A percentile compares a stretch with the other conserved stretches of the same genome.
Conservation (phyloP, 2,113 vertebrate genomes). For the Lampris megalopsis region DNA sequence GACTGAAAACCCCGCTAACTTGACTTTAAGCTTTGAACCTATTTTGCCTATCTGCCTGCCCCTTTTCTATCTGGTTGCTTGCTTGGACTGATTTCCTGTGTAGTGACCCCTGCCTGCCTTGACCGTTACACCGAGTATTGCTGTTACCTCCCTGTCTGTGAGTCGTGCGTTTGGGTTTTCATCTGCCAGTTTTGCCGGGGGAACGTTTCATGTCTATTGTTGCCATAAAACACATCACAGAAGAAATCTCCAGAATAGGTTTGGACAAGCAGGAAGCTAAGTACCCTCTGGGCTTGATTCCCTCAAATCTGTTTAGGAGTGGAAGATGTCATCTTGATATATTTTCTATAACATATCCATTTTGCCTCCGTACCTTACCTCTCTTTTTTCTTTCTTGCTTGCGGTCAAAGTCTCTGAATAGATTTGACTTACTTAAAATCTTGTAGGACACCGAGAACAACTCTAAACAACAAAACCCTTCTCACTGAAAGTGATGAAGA, state of each 20-base stretch:
- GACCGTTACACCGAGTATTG: too few species aligned
- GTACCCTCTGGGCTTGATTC: conserved; percentile 3
- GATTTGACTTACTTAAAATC: background rate
- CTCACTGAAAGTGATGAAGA: too few species aligned
- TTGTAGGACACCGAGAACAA: background rate
- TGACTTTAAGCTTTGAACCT: too few species aligned
- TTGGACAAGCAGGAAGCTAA: conserved; percentile 34
- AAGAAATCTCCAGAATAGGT: conserved; percentile 30
- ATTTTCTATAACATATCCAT: conserved; percentile 10
- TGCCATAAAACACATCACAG: conserved; percentile 9
- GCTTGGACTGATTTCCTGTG: too few species aligned
- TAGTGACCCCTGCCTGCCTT: too few species aligned
- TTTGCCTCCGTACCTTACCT: background rate
- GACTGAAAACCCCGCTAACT: too few species aligned
- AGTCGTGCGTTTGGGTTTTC: too few species aligned
- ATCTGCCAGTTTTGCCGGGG: too few species aligned
- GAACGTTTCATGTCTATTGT: conserved; percentile 25
- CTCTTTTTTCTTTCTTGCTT: background rate
- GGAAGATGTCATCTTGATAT: conserved; percentile 16
- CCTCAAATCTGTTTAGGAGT: conserved; percentile 18
- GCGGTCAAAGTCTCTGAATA: background rate
- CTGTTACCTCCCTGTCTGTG: too few species aligned
- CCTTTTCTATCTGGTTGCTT: too few species aligned
- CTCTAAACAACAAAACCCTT: background rate
- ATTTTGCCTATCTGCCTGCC: too few species aligned